Evolutionary conservation across 2,888 invertebrate species (phyloP), one percentile per base, ranked within the genome.

Genomic region (Priocnemis perturbator): DNA sequence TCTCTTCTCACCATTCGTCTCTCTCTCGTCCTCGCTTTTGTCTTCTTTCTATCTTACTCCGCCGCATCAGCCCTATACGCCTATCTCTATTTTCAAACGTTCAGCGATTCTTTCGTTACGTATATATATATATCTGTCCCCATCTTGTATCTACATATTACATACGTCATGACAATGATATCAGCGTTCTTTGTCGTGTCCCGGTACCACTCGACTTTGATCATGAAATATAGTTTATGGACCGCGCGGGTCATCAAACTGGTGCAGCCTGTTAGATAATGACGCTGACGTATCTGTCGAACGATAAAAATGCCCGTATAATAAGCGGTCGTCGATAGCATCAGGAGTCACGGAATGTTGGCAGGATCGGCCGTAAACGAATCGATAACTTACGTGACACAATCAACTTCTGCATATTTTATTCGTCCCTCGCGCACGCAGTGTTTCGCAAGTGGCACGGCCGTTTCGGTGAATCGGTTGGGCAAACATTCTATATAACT

Each of bases 401-500:
- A 63, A 67, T 63, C 37, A 61, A 37, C 48, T 26, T 47, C 47
- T 67, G 23, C 62, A 67, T 67, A 67, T 67, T 67, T 67, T 44
- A 67, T 37, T 37, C 7, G 37, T 26, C n/a, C 17, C 7, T 44
- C 7, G 47, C 23, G 19, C 57, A 20, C 37, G 26, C 30, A 21
- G 63, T 44, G 57, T 50, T 26, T 30, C 57, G 37, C 17, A 1
- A 17, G 50, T 17, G 2, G 11, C 37, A 37, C 37, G 37, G 2
- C n/a, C 14, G 50, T 9, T 50, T 50, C 50, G 50, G 50, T 14
- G 17, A 50, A 50, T 50, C 15, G 7, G 50, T 50, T 37, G 4
- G 11, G 11, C 14, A 37, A 37, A 37, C 14, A 11, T 37, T 37
- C 37, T 11, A 37, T 11, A 37, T 11, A n/a, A n/a, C n/a, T n/a